These are phyloP conservation scores for Thera obeliscata DNA, from an alignment of 2,888 invertebrate genomes.

Conservation along the genomic window DNA sequence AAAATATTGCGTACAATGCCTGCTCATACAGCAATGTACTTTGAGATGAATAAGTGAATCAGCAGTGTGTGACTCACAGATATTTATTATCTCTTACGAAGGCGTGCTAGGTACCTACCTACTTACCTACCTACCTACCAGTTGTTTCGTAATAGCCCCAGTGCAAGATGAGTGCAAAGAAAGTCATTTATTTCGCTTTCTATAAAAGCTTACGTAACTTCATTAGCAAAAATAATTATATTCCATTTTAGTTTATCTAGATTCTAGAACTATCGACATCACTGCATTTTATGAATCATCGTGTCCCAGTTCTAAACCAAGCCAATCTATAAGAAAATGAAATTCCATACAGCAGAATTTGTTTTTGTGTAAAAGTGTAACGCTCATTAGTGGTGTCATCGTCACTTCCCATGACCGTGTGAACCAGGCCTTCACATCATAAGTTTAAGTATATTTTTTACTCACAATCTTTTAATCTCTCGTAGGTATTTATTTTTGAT, in stretches of 20 bases:
- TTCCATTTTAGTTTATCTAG: neutral
- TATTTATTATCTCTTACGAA: constrained; percentile 16
- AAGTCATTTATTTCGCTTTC: constrained; percentile 25
- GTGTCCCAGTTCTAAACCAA: too few species aligned
- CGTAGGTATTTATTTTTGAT: too few species aligned
- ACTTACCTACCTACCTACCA: neutral
- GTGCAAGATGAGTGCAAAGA: constrained; percentile 34
- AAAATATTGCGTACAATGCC: constrained; percentile 16
- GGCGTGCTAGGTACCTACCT: constrained; percentile 2
- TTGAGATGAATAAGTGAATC: constrained; percentile 10
- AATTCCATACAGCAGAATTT: neutral
- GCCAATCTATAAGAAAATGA: neutral
- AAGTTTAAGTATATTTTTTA: too few species aligned
- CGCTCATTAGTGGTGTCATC: neutral
- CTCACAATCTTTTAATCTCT: too few species aligned
- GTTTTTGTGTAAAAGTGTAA: neutral
- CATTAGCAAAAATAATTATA: neutral
- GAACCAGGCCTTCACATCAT: constrained; percentile 5
- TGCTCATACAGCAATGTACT: neutral
- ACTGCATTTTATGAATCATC: too few species aligned
- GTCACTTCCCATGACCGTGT: neutral
- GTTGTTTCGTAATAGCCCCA: constrained; percentile 30
- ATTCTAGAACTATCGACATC: too few species aligned
- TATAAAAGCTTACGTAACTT: constrained; percentile 19
- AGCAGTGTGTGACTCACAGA: constrained; percentile 17